Percentiles rank a stretch among this genome's conserved stretches.
Evolutionary conservation across 2,888 invertebrate species (phyloP).

Genomic region (Nymphalis c-album): DNA sequence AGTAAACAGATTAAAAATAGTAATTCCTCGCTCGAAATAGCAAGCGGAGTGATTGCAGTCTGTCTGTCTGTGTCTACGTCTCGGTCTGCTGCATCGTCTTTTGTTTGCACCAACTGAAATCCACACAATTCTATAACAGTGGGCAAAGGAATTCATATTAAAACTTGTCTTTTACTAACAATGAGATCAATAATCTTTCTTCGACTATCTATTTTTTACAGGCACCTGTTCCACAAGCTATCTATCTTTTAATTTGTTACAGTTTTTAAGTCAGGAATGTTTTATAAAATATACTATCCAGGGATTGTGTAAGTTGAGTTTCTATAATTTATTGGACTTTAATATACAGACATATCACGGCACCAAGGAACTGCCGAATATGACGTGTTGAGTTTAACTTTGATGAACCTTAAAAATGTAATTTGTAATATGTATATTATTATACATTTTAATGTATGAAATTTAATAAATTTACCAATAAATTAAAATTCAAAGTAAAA

Average conservation of each 20-base stretch:
- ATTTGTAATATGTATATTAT: no score
- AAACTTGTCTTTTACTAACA: not conserved
- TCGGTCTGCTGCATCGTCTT: constrained; percentile 24
- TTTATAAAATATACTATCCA: no score
- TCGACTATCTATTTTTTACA: not conserved
- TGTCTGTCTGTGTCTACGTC: constrained; percentile 24
- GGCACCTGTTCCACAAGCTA: no score
- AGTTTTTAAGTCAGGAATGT: no score
- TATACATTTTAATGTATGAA: no score
- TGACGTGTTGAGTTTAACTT: no score
- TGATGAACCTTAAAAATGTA: no score
- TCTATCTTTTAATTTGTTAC: no score
- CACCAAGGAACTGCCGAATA: no score
- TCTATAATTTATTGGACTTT: not conserved
- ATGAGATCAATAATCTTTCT: constrained; percentile 2
- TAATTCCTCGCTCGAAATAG: constrained; percentile 23
- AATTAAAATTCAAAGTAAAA: no score
- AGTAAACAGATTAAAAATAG: constrained; percentile 25
- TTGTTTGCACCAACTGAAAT: constrained; percentile 21
- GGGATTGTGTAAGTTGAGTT: not conserved
- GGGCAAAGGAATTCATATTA: constrained; percentile 11
- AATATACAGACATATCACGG: not conserved
- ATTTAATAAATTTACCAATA: no score
- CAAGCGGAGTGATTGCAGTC: constrained; percentile 21
- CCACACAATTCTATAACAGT: constrained; percentile 15